phyloP scores from a whole-genome alignment of 2,113 vertebrate species.

The Probosciger aterrimus region DNA sequence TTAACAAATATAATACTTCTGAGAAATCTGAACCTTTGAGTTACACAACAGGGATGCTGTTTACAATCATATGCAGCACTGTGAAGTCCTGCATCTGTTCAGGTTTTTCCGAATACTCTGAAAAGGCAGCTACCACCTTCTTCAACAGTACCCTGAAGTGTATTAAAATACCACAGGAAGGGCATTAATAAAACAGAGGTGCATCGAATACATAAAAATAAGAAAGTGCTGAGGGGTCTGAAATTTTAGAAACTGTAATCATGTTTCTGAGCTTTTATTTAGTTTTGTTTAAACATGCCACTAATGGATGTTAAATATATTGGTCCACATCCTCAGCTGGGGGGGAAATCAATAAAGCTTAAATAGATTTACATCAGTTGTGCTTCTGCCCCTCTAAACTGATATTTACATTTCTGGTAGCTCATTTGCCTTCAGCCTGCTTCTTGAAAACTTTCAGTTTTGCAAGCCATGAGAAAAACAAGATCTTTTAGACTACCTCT shows the following conservation, averaged over 20 bases:
- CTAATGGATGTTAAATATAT: constrained; percentile 51
- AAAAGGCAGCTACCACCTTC: background rate
- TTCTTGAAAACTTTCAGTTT: background rate
- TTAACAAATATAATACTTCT: background rate
- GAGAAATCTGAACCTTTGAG: background rate
- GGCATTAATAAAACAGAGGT: constrained; percentile 27
- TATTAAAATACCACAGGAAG: constrained; percentile 31
- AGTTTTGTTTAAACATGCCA: background rate
- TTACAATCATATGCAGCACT: background rate
- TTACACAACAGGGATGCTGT: background rate
- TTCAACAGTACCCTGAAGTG: background rate
- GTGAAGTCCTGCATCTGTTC: background rate
- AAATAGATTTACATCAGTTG: background rate
- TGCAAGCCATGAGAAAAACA: background rate
- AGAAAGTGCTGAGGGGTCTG: constrained; percentile 32
- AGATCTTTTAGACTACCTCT: background rate
- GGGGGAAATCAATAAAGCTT: background rate
- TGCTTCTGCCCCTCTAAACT: background rate
- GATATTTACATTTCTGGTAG: background rate
- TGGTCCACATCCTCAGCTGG: background rate
- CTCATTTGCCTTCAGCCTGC: background rate
- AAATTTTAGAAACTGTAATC: constrained; percentile 35
- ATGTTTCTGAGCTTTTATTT: constrained; percentile 20
- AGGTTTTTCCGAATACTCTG: background rate
- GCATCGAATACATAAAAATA: background rate